A percentile compares a stretch with the other conserved stretches of the same genome.
Conservation (phyloP, 2,797 vertebrate species). For the Esox masquinongy region DNA sequence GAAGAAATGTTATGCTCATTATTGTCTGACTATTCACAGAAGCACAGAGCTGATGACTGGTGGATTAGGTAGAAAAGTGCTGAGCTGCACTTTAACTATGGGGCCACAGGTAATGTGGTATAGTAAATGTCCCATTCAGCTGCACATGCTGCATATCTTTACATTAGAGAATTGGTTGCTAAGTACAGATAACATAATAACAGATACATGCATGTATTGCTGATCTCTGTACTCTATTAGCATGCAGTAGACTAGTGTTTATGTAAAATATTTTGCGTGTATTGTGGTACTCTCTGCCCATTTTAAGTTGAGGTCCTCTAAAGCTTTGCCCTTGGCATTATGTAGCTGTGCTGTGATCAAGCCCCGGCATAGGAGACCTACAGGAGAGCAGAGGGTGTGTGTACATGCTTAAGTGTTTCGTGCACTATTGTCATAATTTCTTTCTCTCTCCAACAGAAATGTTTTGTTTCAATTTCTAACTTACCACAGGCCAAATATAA, state of each 20-base stretch:
- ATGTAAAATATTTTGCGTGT: neutral
- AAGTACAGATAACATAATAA: neutral
- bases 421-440: neutral
- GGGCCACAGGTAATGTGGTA: neutral
- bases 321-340: neutral
- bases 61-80: neutral
- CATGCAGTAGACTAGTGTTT: neutral
- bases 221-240: neutral
- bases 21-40: slow-evolving; percentile 1
- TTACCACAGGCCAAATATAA: neutral
- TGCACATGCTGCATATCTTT: neutral
- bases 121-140: neutral
- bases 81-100: neutral
- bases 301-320: neutral
- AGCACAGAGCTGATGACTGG: neutral
- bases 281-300: neutral
- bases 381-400: slow-evolving; percentile 1
- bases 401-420: neutral
- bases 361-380: neutral
- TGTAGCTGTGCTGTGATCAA: neutral
- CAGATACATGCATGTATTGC: neutral
- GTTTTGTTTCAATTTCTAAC: neutral
- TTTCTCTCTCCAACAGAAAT: neutral
- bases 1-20: slow-evolving; percentile 5
- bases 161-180: neutral